phyloP scores from a whole-genome alignment of 2,888 invertebrate species.

The Timema podura region DNA sequence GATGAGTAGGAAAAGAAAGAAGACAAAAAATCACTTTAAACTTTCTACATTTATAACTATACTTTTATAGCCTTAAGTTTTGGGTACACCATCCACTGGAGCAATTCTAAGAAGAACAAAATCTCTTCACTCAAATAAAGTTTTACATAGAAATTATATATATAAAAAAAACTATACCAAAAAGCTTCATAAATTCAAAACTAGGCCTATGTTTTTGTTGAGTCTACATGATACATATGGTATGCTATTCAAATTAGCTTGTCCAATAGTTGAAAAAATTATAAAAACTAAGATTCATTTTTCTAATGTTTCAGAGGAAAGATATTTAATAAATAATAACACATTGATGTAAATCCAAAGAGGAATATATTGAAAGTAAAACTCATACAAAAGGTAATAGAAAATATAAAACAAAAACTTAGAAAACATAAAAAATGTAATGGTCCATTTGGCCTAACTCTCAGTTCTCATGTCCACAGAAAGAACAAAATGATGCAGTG shows the following conservation, averaged over 20 bases:
- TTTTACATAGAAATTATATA: conserved; percentile 11
- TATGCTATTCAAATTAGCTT: neutral
- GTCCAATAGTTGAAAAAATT: too few species aligned
- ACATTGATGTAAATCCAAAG: too few species aligned
- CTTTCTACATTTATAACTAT: conserved; percentile 29
- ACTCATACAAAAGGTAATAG: too few species aligned
- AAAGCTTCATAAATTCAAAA: conserved; percentile 18
- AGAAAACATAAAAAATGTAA: too few species aligned
- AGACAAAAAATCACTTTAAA: conserved; percentile 26
- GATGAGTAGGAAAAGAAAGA: conserved; percentile 18
- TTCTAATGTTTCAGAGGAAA: too few species aligned
- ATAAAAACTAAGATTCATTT: too few species aligned
- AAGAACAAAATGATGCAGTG: too few species aligned
- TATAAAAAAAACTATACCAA: neutral
- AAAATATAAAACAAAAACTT: too few species aligned
- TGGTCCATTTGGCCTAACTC: too few species aligned
- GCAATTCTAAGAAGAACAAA: conserved; percentile 22
- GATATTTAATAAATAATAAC: too few species aligned
- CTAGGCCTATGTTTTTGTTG: neutral
- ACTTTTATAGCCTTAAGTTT: conserved; percentile 24
- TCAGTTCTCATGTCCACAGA: too few species aligned
- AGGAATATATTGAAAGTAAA: too few species aligned
- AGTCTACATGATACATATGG: conserved; percentile 10
- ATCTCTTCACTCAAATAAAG: conserved; percentile 21
- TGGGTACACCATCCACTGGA: conserved; percentile 21